Conservation (phyloP, 1,140 invertebrate genomes). For the Aradophagus sp. region DNA sequence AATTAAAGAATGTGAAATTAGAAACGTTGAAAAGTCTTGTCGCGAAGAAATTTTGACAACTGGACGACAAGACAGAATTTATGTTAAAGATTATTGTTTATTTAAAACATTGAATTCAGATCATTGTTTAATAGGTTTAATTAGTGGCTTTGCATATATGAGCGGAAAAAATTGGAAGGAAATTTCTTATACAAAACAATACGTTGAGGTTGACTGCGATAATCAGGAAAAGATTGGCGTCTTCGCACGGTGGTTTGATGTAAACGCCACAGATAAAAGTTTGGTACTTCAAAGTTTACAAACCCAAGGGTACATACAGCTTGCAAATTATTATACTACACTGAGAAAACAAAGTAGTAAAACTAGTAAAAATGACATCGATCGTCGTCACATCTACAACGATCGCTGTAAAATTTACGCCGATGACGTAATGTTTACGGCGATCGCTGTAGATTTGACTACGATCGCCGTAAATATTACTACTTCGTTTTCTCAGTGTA, state of each 20-base stretch:
- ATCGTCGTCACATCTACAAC: too few relatives aligned
- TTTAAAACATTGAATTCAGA: constrained; percentile 3
- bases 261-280: background rate
- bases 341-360: too few relatives aligned
- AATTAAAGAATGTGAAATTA: constrained; percentile 1
- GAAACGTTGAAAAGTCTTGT: background rate
- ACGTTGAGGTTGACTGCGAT: background rate
- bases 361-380: too few relatives aligned
- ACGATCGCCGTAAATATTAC: too few relatives aligned
- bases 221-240: background rate
- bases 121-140: background rate
- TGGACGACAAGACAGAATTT: background rate
- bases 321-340: background rate
- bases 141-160: constrained; percentile 3
- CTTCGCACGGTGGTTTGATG: constrained; percentile 3
- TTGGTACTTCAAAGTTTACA: background rate
- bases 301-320: constrained; percentile 6
- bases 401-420: too few relatives aligned
- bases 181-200: constrained; percentile 1
- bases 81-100: background rate
- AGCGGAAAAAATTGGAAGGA: constrained; percentile 1
- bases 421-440: too few relatives aligned
- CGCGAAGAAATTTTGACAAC: background rate
- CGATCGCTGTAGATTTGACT: too few relatives aligned
- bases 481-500: too few relatives aligned